Evolutionary conservation across 2,888 invertebrate genomes (phyloP), one percentile per base, ranked within the genome.

Genomic region (Drosophila anomalata): DNA sequence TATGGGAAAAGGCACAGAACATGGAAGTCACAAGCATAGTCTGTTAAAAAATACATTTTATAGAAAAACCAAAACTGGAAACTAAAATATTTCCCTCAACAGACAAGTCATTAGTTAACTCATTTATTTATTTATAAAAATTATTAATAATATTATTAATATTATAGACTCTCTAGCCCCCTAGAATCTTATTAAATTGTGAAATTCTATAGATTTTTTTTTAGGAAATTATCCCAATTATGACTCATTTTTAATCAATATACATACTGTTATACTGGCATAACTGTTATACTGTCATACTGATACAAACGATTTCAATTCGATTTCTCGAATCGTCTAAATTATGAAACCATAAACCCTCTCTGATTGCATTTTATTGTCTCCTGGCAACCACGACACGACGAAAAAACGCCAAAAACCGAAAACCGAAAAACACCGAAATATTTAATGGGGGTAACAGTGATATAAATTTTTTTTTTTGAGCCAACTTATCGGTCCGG

Each of bases 311-410:
- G n/a, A 57, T 68, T 48, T 55, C 47, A 47, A 26, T 53, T 56
- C 26, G 42, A 46, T 63, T 75, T 44, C 72, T 29, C 4, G 59
- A 20, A 39, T 36, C 39, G 9, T 12, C 22, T 48, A 33, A 62
- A 33, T 62, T 33, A 55, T 63, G 48, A 29, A 26, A 31, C 58
- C 54, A 61, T 75, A 61, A 75, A 77, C 20, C 36, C 63, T 61
- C 63, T 61, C 74, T 76, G 74, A 78, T 77, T 76, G 74, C 67
- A 65, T 70, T 78, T 77, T 73, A 76, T 70, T 73, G 60, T 46
- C 56, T 57, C 74, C 42, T 57, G 22, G 42, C 20, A 44, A 44
- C 42, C 42, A 31, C 20, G 12, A 41, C 42, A 48, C 54, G 46
- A 17, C 17, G 1, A 17, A 54, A 53, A 61, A 17, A 24, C 3